Base-by-base conservation (phyloP, 2,797 vertebrate genomes). In the Hapalemur alaotrensis region DNA sequence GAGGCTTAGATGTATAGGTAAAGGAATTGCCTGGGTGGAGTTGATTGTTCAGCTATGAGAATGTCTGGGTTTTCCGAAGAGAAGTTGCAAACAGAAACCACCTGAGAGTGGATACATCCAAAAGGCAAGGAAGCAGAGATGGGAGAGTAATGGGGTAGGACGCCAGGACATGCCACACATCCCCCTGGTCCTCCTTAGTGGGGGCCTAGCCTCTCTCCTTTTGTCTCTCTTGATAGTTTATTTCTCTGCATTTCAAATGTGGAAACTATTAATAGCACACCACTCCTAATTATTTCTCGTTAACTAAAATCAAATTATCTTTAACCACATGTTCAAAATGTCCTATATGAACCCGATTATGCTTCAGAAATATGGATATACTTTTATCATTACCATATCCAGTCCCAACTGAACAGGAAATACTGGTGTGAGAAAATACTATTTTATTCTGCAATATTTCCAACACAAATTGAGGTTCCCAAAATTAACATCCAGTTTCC, bases 391-490 rank as follows among this genome's bases (percentile, higher is more conserved):
- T 83, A 43, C 28, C 46, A 70, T 52, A 46, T 5, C 69, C 61
- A 72, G 17, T 82, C 85, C 89, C 59, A 57, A 81, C 18, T 18
- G 59, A 95, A 61, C 20, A 95, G 84, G 76, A 97, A 84, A 92
- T 54, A 35, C 10, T 85, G 41, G n/a, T 75, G 11, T 8, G 76
- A 91, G 46, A 35, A 95, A 87, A 80, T 2, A 46, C 8, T 28
- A 43, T 78, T 84, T 73, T 65, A 70, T 87, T 73, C 59, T 41
- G 1, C 25, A 76, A 14, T 43, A 61, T 88, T 88, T 87, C 32
- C 83, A 81, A 22, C 30, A 63, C 30, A 82, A 88, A 50, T 2
- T 73, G 17, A 70, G 7, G 28, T 69, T 72, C 59, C 32, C 50
- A n/a, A 48, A 87, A 52, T 46, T 38, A 82, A 13, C 7, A 41